These are phyloP conservation scores for Pristionchus japonicus DNA, from an alignment of 2,888 invertebrate species.

Conservation along the genomic window DNA sequence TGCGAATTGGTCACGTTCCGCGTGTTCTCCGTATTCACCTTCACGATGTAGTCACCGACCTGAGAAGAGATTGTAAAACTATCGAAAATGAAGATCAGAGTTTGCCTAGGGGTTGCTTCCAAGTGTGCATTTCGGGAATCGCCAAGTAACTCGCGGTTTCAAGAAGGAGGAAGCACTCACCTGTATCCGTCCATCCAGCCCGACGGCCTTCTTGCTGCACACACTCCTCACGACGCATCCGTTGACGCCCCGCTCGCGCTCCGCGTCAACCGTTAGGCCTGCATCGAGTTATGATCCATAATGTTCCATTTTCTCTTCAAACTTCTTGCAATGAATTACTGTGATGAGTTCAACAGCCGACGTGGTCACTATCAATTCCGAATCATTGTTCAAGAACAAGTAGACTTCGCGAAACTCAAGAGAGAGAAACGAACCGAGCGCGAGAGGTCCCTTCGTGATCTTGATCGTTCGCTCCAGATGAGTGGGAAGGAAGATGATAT, in stretches of 20 bases:
- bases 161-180: conserved; percentile 52
- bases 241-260: conserved; percentile 79
- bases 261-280: conserved; percentile 80
- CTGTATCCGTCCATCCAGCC: conserved; percentile 79
- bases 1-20: conserved; percentile 80
- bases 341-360: too few relatives aligned
- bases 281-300: too few relatives aligned
- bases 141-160: too few relatives aligned
- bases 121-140: too few relatives aligned
- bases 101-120: too few relatives aligned
- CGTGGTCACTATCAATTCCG: neutral
- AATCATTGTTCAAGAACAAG: neutral
- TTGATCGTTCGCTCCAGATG: conserved; percentile 79
- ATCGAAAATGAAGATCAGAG: neutral
- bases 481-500: conserved; percentile 77
- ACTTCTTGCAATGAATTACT: too few relatives aligned
- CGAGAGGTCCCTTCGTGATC: conserved; percentile 79
- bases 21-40: conserved; percentile 80
- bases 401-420: neutral
- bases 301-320: too few relatives aligned
- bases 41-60: conserved; percentile 80
- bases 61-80: conserved; percentile 45
- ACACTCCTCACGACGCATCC: conserved; percentile 79
- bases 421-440: conserved; percentile 77
- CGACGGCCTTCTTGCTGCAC: conserved; percentile 79